A percentile compares a stretch with the other conserved stretches of the same genome.
These are phyloP conservation scores for Akabosia matsudoensis DNA, from an alignment of 1,140 invertebrate genomes.

Conservation along the genomic window DNA sequence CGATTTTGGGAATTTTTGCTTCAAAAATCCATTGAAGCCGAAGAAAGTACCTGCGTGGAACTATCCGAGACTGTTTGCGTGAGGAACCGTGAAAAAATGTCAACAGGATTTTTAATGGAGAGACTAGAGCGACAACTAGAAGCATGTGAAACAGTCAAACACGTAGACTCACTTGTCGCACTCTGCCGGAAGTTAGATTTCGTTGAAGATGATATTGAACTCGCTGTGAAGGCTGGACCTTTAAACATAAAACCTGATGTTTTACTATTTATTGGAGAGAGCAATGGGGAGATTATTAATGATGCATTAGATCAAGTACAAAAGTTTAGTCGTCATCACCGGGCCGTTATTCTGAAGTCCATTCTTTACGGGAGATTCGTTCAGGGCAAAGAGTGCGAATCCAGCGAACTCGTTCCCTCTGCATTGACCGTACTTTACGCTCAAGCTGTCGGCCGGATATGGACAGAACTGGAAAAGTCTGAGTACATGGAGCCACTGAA, in stretches of 20 bases:
- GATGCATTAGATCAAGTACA: background rate
- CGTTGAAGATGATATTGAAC: background rate
- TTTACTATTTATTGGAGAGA: background rate
- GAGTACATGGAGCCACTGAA: conserved; percentile 2
- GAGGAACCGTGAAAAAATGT: background rate
- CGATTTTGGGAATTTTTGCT: conserved; percentile 29
- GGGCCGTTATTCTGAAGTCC: conserved; percentile 2
- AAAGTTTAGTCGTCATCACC: background rate
- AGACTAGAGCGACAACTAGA: conserved; percentile 6
- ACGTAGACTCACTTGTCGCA: background rate
- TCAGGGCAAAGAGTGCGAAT: background rate
- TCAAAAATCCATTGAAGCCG: background rate
- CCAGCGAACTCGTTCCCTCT: background rate
- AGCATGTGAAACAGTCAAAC: background rate
- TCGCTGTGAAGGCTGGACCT: background rate
- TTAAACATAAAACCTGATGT: conserved; percentile 1
- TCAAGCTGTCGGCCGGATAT: conserved; percentile 7
- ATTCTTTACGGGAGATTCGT: conserved; percentile 4
- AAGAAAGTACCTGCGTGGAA: background rate
- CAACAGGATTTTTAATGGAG: background rate
- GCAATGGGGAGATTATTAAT: background rate
- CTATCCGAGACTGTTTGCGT: background rate
- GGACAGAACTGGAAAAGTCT: conserved; percentile 17
- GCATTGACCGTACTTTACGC: background rate
- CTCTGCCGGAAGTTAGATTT: background rate